These are phyloP conservation scores for Bos javanicus DNA, from an alignment of 2,113 vertebrate species.

Conservation along the genomic window DNA sequence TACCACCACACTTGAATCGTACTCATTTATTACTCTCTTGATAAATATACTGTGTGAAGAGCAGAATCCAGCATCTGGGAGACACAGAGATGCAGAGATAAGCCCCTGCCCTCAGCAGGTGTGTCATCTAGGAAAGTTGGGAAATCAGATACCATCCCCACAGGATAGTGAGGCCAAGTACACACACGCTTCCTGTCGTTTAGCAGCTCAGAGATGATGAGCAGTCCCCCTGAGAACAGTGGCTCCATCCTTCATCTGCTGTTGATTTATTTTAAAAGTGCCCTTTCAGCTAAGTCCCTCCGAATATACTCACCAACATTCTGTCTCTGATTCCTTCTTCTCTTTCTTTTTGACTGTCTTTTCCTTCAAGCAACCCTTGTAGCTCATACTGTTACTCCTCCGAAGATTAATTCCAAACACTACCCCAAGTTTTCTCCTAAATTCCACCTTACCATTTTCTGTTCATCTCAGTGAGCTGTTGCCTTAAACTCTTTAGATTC, in stretches of 20 bases:
- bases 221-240: not conserved
- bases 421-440: not conserved
- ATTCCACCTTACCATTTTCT: not conserved
- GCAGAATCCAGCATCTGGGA: not conserved
- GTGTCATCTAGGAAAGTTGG: fast-evolving
- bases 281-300: not conserved
- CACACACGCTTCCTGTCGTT: fast-evolving
- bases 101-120: not conserved
- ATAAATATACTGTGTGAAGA: not conserved
- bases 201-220: not conserved
- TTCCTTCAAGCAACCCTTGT: not conserved
- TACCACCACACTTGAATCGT: not conserved
- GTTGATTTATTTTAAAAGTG: not conserved
- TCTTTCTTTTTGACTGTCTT: not conserved
- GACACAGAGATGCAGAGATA: not conserved
- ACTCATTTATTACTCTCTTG: not conserved
- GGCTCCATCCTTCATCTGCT: not conserved
- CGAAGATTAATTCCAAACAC: not conserved
- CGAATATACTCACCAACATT: not conserved
- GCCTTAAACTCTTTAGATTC: not conserved
- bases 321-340: not conserved
- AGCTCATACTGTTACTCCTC: not conserved
- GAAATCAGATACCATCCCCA: not conserved
- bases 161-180: not conserved
- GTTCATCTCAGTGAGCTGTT: not conserved